Conservation (phyloP, 2,888 invertebrate species). For the Keiferia lycopersicella region DNA sequence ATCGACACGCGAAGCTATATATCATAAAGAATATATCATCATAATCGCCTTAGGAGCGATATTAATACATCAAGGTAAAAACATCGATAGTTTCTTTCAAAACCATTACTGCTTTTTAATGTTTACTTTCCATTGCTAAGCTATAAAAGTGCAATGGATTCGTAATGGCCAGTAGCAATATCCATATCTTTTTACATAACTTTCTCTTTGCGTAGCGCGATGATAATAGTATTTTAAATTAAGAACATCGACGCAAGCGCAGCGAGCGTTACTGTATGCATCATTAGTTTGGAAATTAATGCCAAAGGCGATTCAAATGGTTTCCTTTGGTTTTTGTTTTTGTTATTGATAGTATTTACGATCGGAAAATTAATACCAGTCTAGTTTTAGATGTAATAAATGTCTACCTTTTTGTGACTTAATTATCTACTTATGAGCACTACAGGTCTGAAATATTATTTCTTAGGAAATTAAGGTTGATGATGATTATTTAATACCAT, state of each 20-base stretch:
- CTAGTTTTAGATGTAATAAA: no score
- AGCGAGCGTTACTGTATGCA: constrained; percentile 27
- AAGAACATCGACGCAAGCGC: constrained; percentile 26
- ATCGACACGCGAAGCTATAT: not conserved
- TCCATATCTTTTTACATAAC: not conserved
- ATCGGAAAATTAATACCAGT: not conserved
- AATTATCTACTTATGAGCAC: no score
- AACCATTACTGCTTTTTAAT: not conserved
- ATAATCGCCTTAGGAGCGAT: not conserved
- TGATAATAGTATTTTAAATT: constrained; percentile 6
- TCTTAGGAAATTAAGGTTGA: no score
- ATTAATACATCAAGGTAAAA: not conserved
- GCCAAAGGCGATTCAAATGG: constrained; percentile 18
- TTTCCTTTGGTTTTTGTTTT: not conserved
- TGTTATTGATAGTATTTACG: not conserved
- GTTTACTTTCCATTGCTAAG: not conserved
- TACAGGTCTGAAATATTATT: no score
- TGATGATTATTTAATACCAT: no score
- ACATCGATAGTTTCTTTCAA: not conserved
- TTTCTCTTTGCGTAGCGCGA: constrained; percentile 4
- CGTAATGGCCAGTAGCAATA: not conserved
- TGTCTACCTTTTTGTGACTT: no score
- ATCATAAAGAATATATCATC: not conserved
- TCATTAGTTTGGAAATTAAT: constrained; percentile 25
- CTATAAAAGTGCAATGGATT: constrained; percentile 4